Evolutionary conservation across 1,140 invertebrate genomes (phyloP).

Genomic region (Caenorhabditis latens): DNA sequence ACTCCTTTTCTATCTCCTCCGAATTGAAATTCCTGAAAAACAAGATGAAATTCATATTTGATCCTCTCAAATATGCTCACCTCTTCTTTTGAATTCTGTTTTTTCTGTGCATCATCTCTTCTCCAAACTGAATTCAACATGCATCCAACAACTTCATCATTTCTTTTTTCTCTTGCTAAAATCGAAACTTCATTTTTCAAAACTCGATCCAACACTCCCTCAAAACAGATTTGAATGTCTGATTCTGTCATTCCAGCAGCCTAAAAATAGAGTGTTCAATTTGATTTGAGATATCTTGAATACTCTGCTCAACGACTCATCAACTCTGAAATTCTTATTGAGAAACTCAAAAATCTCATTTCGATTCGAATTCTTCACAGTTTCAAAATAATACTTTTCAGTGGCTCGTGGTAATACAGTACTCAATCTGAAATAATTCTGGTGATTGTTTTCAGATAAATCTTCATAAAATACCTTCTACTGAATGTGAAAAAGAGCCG

Average conservation of each 20-base stretch:
- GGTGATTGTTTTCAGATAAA: not conserved
- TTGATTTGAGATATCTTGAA: not conserved
- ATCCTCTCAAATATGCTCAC: not conserved
- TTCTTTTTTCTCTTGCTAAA: constrained; percentile 5
- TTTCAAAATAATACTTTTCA: constrained; percentile 23
- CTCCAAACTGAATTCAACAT: constrained; percentile 38
- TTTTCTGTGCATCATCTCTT: not conserved
- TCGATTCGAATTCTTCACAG: not conserved
- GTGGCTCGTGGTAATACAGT: not conserved
- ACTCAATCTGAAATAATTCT: not conserved
- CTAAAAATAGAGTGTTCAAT: not conserved
- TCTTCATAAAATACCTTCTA: not conserved
- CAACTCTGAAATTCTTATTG: constrained; percentile 19
- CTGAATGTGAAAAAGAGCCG: not conserved
- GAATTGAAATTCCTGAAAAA: constrained; percentile 13
- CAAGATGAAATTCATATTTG: not conserved
- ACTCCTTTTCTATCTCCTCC: constrained; percentile 10
- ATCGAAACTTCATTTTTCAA: constrained; percentile 23
- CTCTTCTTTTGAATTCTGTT: not conserved
- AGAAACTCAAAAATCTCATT: constrained; percentile 6
- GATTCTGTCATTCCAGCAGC: constrained; percentile 18
- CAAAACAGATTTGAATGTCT: not conserved
- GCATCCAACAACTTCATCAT: constrained; percentile 19
- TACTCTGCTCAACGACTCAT: constrained; percentile 25
- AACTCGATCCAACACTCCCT: not conserved